Percentiles rank a stretch among this genome's conserved stretches.
These are phyloP conservation scores for Saccopteryx bilineata DNA, from an alignment of 2,113 vertebrate species.

Conservation along the genomic window DNA sequence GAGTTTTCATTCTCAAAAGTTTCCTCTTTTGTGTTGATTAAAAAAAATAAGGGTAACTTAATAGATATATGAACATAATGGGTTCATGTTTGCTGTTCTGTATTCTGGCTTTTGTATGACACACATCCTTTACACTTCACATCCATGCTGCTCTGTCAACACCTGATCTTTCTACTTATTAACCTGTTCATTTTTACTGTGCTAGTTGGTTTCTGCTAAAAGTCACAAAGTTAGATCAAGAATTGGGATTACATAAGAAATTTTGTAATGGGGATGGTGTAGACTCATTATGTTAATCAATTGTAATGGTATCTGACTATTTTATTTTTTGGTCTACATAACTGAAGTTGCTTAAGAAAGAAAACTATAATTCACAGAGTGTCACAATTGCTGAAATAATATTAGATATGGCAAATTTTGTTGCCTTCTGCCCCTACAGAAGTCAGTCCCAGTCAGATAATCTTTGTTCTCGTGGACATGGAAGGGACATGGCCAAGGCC, in stretches of 20 bases:
- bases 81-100: not conserved
- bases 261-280: not conserved
- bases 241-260: not conserved
- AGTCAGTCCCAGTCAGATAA: not conserved
- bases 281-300: not conserved
- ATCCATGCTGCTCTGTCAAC: not conserved
- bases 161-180: not conserved
- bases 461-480: not conserved
- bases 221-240: not conserved
- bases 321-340: not conserved
- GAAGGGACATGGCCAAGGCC: not conserved
- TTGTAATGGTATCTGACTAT: not conserved
- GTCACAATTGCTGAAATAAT: not conserved
- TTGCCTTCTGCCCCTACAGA: not conserved
- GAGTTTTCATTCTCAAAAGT: conserved; percentile 28
- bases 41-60: not conserved
- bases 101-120: not conserved
- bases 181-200: not conserved
- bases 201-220: not conserved
- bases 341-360: not conserved
- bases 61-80: not conserved
- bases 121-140: not conserved
- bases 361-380: not conserved
- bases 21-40: not conserved
- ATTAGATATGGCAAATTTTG: not conserved